Evolutionary conservation across 2,113 vertebrate genomes (phyloP), one percentile per base, ranked within the genome.

Genomic region (Parotia lawesii): DNA sequence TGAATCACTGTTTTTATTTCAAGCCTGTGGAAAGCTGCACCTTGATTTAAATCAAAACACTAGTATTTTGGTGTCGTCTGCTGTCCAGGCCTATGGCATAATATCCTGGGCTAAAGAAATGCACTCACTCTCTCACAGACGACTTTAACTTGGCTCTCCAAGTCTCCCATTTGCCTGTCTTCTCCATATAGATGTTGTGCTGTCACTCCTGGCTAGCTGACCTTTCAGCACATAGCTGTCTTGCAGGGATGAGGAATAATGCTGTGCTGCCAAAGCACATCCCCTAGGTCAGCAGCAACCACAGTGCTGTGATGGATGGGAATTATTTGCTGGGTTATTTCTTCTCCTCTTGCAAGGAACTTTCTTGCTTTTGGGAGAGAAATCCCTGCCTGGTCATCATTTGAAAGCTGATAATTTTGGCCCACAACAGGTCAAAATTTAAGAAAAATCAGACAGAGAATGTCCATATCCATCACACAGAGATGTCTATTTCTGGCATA

Each of bases 81-180:
- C 76, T n/a, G 22, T 69, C 38, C 64, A 42, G 50, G 14, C 61
- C 67, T 65, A 18, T 33, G 33, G 62, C 62, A 27, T 33, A 33
- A 62, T n/a, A 50, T 58, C 51, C 75, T 66, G 45, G 35, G 29
- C 45, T 65, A 62, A n/a, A n/a, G 61, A 83, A 61, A 62, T 9
- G 15, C 2, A 1, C 38, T 72, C 0, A 2, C 4, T 64, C 12
- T 56, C 70, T 75, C 1, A 0, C 22, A 78, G 84, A 27, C 1
- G 0, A 23, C 57, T 77, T 67, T 75, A 21, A 37, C 37, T 56
- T 75, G 64, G n/a, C 64, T 93, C 76, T 77, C 51, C 44, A 53
- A 48, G 31, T 31, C 25, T 86, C 57, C 28, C 1, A 0, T 89
- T 90, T 86, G 37, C 48, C 83, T 77, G 77, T 89, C 76, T 65